phyloP scores from a whole-genome alignment of 2,888 invertebrate species.

The Rhabditoides inermis region DNA sequence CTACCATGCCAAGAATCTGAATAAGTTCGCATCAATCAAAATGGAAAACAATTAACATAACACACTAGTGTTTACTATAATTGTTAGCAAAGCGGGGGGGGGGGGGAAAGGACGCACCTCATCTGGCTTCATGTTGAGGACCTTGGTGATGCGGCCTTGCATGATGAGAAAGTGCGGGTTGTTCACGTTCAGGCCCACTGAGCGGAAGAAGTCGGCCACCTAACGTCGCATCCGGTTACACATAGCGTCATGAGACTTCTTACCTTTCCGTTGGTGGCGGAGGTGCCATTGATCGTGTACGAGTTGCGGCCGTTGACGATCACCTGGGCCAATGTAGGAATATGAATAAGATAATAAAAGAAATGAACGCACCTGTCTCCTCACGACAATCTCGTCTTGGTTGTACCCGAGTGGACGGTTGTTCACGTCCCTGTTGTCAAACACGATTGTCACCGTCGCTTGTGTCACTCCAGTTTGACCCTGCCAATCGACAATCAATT shows the following conservation, averaged over 20 bases:
- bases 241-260: too few relatives aligned
- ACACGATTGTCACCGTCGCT: slow-evolving; percentile 86
- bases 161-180: slow-evolving; percentile 96
- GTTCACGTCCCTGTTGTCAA: slow-evolving; percentile 75
- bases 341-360: neutral
- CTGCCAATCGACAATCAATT: too few relatives aligned
- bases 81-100: too few relatives aligned
- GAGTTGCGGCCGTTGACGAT: slow-evolving; percentile 59
- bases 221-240: too few relatives aligned
- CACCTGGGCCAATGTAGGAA: slow-evolving; percentile 18
- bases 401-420: slow-evolving; percentile 79
- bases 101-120: slow-evolving; percentile 67
- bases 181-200: slow-evolving; percentile 92
- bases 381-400: slow-evolving; percentile 80
- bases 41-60: neutral
- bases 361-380: slow-evolving; percentile 67
- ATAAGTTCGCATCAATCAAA: slow-evolving; percentile 5
- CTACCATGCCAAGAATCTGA: slow-evolving; percentile 89
- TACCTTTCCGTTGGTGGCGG: slow-evolving; percentile 82
- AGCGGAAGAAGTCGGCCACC: slow-evolving; percentile 87
- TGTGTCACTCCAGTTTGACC: slow-evolving; percentile 91
- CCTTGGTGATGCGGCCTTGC: slow-evolving; percentile 98
- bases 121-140: slow-evolving; percentile 92
- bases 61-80: neutral
- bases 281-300: slow-evolving; percentile 85